Evolutionary conservation across 2,113 vertebrate genomes (phyloP), one percentile per base, ranked within the genome.

Genomic region (Salvelinus fontinalis): DNA sequence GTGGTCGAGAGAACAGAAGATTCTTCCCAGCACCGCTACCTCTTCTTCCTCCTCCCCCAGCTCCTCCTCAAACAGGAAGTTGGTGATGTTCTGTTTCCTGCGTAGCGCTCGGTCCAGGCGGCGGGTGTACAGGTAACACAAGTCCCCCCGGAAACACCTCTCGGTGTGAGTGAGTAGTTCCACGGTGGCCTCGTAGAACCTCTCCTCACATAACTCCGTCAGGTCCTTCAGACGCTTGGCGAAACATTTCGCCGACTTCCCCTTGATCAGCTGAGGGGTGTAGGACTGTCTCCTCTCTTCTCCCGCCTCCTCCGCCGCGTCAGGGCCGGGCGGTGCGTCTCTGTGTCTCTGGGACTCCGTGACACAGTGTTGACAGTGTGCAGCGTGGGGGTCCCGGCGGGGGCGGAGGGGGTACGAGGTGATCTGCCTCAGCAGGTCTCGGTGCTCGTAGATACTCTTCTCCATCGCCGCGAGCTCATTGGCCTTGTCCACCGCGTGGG

Each of bases 211-310:
- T 67, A 99, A 94, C 59, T 99, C 96, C 77, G 94, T 94, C 51
- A 99, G 88, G 0, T 95, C 98, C 92, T 99, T 99, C 85, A 99
- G 89, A 54, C 97, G 97, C 84, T 99, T 99, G 90, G 98, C 98
- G 34, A 99, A 99, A 89, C 98, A 99, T 71, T 99, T 99, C 22
- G 97, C 92, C 7, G 97, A 96, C 84, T 97, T 98, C 0, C 95
- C 96, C 90, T 97, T 98, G 87, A 99, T 98, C 67, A 99, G 94
- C 83, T 98, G 98, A 0, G 98, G 98, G 8, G 92, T 98, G 67
- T 99, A 99, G 48, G 96, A 75, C 78, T 2, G 88, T 90, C 0
- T 76, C 82, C 22, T 76, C 85, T n/a, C n/a, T n/a, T 1, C 94
- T 92, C 0, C 84, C 7, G 70, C 70, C 29, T 77, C 77, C 11